These are phyloP conservation scores for Hypselothyrea guttata DNA, from an alignment of 2,888 invertebrate genomes.

Conservation along the genomic window DNA sequence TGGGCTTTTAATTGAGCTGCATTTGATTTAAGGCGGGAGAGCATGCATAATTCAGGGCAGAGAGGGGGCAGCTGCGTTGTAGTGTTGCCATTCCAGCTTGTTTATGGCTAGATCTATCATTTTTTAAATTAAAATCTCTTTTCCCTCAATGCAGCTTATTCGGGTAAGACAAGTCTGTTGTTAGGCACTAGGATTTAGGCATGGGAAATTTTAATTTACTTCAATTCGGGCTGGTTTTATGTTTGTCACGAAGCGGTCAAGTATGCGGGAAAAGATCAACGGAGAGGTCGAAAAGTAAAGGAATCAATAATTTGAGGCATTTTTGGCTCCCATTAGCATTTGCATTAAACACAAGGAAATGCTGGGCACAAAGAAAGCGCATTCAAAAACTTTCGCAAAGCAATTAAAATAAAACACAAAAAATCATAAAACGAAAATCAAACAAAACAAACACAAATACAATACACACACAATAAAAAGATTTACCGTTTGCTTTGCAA, in stretches of 20 bases:
- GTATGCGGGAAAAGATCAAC: too few relatives aligned
- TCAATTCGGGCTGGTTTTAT: constrained; percentile 26
- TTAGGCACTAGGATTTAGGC: constrained; percentile 48
- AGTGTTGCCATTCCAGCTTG: too few relatives aligned
- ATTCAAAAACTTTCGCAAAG: constrained; percentile 34
- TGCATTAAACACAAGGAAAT: background rate
- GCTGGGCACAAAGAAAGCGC: background rate
- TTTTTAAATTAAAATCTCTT: too few relatives aligned
- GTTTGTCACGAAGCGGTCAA: constrained; percentile 31
- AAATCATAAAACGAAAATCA: constrained; percentile 20
- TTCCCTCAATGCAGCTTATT: too few relatives aligned
- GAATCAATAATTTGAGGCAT: background rate
- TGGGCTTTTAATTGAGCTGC: constrained; percentile 49
- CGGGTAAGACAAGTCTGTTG: background rate
- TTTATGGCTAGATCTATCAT: too few relatives aligned
- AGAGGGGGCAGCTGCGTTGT: too few relatives aligned
- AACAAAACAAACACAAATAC: constrained; percentile 25
- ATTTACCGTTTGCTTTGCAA: constrained; percentile 81
- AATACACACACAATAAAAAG: constrained; percentile 41
- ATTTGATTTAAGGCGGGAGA: constrained; percentile 23
- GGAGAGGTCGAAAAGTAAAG: too few relatives aligned
- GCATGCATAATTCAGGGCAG: too few relatives aligned
- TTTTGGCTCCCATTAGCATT: too few relatives aligned
- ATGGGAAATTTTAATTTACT: constrained; percentile 37
- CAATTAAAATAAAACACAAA: constrained; percentile 30